A percentile compares a stretch with the other conserved stretches of the same genome.
Evolutionary conservation across 2,888 invertebrate genomes (phyloP).

Genomic region (Sphecodes monilicornis): DNA sequence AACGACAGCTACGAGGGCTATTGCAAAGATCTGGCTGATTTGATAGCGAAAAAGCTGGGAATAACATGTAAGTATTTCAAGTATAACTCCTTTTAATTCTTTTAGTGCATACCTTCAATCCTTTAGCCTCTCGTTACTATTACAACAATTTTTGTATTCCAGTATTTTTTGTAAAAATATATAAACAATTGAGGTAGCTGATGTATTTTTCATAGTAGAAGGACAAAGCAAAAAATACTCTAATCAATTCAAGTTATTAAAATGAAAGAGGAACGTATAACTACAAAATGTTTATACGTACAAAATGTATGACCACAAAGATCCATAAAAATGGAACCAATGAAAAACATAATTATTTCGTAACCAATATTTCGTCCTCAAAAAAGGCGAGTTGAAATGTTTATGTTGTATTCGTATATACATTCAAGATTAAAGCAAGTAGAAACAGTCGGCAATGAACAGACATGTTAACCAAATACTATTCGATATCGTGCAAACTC

Average conservation of each 20-base stretch:
- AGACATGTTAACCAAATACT: background rate
- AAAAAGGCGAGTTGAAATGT: background rate
- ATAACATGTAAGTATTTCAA: constrained; percentile 91
- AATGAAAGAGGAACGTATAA: no score
- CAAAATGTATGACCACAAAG: background rate
- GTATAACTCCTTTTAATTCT: background rate
- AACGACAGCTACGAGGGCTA: constrained; percentile 95
- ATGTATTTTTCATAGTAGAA: background rate
- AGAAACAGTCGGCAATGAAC: background rate
- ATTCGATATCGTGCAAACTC: background rate
- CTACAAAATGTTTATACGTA: background rate
- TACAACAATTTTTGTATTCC: background rate
- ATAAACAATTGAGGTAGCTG: background rate
- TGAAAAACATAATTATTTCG: no score
- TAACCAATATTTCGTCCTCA: background rate
- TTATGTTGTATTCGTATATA: background rate
- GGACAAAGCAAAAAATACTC: no score
- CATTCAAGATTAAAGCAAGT: background rate
- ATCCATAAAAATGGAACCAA: background rate
- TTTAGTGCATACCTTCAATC: background rate
- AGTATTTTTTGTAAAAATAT: background rate
- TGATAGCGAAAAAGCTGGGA: constrained; percentile 91
- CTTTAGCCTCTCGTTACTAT: background rate
- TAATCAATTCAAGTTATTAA: no score
- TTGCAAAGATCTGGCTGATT: constrained; percentile 95